Conservation (phyloP, 1,140 invertebrate genomes). For the Camponotus pennsylvanicus region DNA sequence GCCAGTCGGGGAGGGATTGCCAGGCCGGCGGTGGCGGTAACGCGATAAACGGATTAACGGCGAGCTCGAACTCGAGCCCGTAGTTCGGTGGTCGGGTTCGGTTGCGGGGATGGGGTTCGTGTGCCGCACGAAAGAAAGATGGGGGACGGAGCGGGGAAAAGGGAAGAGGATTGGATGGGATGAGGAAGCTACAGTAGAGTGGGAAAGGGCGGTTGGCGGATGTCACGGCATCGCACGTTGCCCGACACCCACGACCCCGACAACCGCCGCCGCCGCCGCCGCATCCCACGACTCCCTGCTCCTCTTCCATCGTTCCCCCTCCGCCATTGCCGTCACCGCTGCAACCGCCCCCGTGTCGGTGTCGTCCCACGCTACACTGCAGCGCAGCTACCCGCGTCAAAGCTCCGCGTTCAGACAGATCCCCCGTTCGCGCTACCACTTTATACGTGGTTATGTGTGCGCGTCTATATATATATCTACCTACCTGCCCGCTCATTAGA, state of each 20-base stretch:
- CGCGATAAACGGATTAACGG: constrained; percentile 85
- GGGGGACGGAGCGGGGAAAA: constrained; percentile 28
- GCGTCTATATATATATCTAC: constrained; percentile 7
- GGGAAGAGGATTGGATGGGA: constrained; percentile 29
- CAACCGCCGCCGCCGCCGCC: constrained; percentile 62
- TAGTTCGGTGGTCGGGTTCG: constrained; percentile 75
- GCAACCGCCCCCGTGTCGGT: constrained; percentile 57
- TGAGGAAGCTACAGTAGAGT: constrained; percentile 33
- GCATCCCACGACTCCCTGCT: constrained; percentile 30
- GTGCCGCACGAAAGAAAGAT: constrained; percentile 67
- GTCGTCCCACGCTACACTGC: constrained; percentile 62
- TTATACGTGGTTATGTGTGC: not conserved
- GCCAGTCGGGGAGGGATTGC: constrained; percentile 74
- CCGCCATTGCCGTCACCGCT: constrained; percentile 23
- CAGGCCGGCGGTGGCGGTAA: constrained; percentile 83
- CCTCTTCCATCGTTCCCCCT: constrained; percentile 12
- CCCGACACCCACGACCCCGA: constrained; percentile 75
- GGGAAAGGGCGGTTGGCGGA: constrained; percentile 68
- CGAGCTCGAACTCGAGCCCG: constrained; percentile 81
- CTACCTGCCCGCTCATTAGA: constrained; percentile 41
- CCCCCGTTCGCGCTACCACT: constrained; percentile 1
- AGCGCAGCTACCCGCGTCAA: constrained; percentile 67
- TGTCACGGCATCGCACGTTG: constrained; percentile 81
- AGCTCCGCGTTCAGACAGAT: constrained; percentile 67
- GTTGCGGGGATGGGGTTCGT: constrained; percentile 72